phyloP scores from a whole-genome alignment of 2,113 vertebrate species.

The Lagenorhynchus albirostris region DNA sequence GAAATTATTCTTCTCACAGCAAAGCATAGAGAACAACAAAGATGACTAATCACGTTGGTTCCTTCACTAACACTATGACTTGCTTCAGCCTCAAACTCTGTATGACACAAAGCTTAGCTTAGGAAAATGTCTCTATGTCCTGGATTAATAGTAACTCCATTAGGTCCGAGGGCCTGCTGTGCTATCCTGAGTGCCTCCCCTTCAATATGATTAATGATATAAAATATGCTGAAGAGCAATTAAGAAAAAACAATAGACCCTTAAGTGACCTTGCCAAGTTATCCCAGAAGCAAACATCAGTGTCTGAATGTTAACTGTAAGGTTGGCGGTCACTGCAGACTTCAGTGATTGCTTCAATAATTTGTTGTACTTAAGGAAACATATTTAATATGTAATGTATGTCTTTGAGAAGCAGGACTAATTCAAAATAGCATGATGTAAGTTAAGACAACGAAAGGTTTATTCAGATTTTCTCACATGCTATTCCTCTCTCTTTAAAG shows the following conservation, averaged over 20 bases:
- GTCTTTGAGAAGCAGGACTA: background rate
- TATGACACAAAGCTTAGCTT: background rate
- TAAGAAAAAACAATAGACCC: background rate
- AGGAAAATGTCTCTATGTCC: background rate
- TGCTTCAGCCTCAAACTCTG: too few species aligned
- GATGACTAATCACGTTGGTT: background rate
- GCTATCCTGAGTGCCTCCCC: background rate
- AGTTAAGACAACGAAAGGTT: background rate
- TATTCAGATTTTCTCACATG: background rate
- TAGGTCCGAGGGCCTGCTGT: background rate
- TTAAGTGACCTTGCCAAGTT: background rate
- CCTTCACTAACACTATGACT: background rate
- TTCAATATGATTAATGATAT: background rate
- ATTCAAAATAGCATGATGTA: background rate
- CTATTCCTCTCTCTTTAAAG: constrained; percentile 76
- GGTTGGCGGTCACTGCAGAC: too few species aligned
- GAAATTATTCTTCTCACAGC: background rate
- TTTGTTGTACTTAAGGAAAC: background rate
- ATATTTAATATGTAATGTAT: background rate
- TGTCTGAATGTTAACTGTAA: fast-evolving
- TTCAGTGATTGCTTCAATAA: background rate
- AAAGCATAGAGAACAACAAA: background rate
- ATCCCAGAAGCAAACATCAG: background rate
- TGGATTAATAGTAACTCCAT: background rate
- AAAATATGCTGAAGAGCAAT: background rate